Percentiles rank a stretch among this genome's conserved stretches.
These are phyloP conservation scores for Dromius quadrimaculatus DNA, from an alignment of 2,888 invertebrate genomes.

Conservation along the genomic window DNA sequence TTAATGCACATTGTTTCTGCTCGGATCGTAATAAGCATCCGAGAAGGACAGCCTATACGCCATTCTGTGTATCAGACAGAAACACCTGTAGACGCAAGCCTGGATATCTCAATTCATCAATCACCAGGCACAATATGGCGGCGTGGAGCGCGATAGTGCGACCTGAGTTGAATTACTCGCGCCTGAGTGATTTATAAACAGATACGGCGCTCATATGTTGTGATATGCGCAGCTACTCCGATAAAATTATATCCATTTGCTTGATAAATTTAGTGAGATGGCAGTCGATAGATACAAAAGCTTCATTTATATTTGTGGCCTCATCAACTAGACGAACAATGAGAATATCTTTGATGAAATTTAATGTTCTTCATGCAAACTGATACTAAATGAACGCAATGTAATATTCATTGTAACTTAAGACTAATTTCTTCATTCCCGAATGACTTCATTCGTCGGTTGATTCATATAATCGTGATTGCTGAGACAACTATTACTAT, in stretches of 20 bases:
- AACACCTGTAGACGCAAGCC: conserved; percentile 13
- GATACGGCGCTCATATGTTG: conserved; percentile 40
- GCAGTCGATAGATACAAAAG: not conserved
- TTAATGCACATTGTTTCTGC: conserved; percentile 28
- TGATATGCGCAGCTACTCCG: conserved; percentile 29
- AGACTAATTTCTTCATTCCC: no score
- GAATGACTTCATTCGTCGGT: no score
- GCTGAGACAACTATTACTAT: no score
- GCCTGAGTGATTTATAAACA: conserved; percentile 45
- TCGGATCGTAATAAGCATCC: conserved; percentile 8
- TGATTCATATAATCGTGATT: no score
- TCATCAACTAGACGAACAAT: no score
- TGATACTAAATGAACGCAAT: no score
- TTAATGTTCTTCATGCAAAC: no score
- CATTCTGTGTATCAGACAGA: conserved; percentile 13
- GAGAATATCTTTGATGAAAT: no score
- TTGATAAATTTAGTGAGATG: not conserved
- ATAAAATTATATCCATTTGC: conserved; percentile 24
- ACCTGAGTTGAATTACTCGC: conserved; percentile 38
- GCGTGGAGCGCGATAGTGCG: conserved; percentile 23
- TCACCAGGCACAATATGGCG: conserved; percentile 22
- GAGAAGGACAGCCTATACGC: not conserved
- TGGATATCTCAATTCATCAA: conserved; percentile 51
- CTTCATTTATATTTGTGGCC: no score
- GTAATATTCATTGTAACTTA: no score